Conservation (phyloP, 2,113 vertebrate species). For the Calyptommatus sinebrachiatus region DNA sequence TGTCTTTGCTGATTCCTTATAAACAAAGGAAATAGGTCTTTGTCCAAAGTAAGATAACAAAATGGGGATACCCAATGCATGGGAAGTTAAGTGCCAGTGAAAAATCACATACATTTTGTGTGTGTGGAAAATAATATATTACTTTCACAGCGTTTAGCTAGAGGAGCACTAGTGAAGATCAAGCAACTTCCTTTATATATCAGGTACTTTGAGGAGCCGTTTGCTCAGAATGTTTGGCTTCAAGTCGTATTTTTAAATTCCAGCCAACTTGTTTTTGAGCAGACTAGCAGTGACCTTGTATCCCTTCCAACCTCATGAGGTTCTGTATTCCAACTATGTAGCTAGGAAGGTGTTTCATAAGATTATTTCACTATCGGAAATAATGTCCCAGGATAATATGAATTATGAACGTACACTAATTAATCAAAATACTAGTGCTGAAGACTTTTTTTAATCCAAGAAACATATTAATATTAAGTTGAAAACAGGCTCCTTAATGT, state of each 20-base stretch:
- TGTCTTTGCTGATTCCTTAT: no score
- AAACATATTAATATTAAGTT: not conserved
- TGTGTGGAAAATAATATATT: not conserved
- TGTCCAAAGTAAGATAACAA: no score
- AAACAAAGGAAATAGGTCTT: no score
- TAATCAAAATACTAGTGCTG: not conserved
- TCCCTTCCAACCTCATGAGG: not conserved
- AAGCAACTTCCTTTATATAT: not conserved
- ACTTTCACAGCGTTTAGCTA: not conserved
- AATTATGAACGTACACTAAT: not conserved
- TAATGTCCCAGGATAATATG: no score
- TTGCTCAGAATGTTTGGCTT: not conserved
- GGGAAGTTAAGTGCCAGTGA: no score
- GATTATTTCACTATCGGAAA: not conserved
- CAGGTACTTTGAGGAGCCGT: not conserved
- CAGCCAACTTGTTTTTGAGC: not conserved
- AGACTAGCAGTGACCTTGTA: not conserved
- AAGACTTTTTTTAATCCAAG: not conserved
- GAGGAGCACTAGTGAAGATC: not conserved
- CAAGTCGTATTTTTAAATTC: not conserved
- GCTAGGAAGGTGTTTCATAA: not conserved
- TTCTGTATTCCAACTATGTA: not conserved
- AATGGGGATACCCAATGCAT: no score
- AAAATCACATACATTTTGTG: not conserved
- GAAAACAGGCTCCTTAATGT: not conserved